Percentiles rank a stretch among this genome's conserved stretches.
Evolutionary conservation across 35 echinoderm and acorn worm genomes (phyloP).

Genomic region (Lytechinus variegatus): DNA sequence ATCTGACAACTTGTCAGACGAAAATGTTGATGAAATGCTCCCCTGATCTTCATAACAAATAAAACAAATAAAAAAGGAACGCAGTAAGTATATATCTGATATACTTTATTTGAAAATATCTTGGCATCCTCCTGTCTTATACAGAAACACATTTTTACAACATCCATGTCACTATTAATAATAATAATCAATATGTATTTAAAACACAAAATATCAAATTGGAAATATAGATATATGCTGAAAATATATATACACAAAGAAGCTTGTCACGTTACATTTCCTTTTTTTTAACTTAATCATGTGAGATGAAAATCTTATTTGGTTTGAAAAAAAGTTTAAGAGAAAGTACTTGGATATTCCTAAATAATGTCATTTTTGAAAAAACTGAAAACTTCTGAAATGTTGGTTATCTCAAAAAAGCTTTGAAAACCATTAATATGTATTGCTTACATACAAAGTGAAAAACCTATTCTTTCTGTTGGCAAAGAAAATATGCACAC

Average conservation of each 20-base stretch:
- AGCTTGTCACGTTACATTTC: neutral
- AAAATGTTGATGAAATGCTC: too few species aligned
- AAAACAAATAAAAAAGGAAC: neutral
- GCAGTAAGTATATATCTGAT: neutral
- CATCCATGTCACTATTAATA: neutral
- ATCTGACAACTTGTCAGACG: too few species aligned
- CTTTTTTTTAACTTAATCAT: neutral
- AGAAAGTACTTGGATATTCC: neutral
- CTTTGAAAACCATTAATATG: neutral
- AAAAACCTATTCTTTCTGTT: neutral
- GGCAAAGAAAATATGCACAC: too few species aligned
- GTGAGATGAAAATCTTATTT: neutral
- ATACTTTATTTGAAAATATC: constrained; percentile 46
- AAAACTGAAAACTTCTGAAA: neutral
- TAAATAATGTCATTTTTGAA: neutral
- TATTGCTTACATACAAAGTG: neutral
- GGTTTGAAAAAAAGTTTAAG: neutral
- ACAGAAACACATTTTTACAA: constrained; percentile 24
- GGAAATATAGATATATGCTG: neutral
- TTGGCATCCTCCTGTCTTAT: constrained; percentile 1
- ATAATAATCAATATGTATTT: constrained; percentile 27
- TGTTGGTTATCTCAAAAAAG: neutral
- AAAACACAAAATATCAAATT: neutral
- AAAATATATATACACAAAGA: neutral
- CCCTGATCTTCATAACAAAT: neutral